Percentiles rank a stretch among this genome's conserved stretches.
Conservation (phyloP, 2,888 invertebrate species). For the Chymomyza procnemis region DNA sequence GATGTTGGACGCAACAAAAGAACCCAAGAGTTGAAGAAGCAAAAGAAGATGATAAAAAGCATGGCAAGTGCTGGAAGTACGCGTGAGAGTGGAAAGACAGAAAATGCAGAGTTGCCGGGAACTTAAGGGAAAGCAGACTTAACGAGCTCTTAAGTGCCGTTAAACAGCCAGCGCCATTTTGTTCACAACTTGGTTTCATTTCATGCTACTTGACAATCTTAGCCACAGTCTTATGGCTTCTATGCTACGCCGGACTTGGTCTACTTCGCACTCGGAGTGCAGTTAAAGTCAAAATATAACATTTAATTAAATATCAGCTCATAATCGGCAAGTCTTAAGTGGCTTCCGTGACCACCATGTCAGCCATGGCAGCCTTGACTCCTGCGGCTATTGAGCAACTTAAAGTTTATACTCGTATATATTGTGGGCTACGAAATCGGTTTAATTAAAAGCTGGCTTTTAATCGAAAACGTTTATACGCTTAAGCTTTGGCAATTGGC, state of each 20-base stretch:
- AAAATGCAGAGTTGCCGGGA: background rate
- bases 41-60: background rate
- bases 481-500: constrained; percentile 32
- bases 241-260: background rate
- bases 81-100: background rate
- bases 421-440: constrained; percentile 52
- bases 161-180: background rate
- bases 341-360: background rate
- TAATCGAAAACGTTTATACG: constrained; percentile 47
- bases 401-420: constrained; percentile 41
- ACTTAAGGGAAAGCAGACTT: constrained; percentile 35
- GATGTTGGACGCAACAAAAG: background rate
- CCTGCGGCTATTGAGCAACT: background rate
- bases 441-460: constrained; percentile 60
- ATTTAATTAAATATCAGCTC: constrained; percentile 57
- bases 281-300: constrained; percentile 27
- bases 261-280: background rate
- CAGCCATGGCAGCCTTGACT: background rate
- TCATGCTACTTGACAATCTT: background rate
- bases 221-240: background rate
- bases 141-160: constrained; percentile 56
- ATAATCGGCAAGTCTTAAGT: constrained; percentile 40
- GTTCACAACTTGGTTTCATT: background rate
- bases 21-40: background rate
- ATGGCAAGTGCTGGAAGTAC: background rate